These are phyloP conservation scores for Euthynnus affinis DNA, from an alignment of 2,797 vertebrate genomes.

Conservation along the genomic window DNA sequence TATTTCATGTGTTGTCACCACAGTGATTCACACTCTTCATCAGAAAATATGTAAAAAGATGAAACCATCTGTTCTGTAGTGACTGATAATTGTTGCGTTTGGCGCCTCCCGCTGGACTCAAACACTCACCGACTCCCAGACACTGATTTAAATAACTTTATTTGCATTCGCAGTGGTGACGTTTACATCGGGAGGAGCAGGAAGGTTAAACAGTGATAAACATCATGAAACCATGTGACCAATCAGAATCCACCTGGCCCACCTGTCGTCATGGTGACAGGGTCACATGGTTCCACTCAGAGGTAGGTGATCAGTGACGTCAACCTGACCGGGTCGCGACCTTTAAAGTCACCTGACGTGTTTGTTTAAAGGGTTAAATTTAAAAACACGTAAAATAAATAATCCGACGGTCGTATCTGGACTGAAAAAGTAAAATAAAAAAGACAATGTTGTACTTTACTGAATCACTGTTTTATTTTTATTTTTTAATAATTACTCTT, in stretches of 20 bases:
- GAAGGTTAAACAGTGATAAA: not conserved
- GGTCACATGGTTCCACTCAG: slow-evolving; percentile 8
- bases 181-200: slow-evolving; percentile 9
- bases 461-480: no score
- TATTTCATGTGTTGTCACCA: no score
- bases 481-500: no score
- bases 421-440: no score
- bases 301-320: not conserved
- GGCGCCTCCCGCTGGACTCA: no score
- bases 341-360: not conserved
- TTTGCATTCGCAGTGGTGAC: slow-evolving; percentile 7
- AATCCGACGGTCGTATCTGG: no score
- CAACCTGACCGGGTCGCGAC: not conserved
- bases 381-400: no score
- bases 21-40: no score
- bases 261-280: not conserved
- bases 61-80: no score
- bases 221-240: not conserved
- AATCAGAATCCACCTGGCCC: not conserved
- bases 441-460: no score
- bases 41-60: no score
- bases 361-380: slow-evolving; percentile 10
- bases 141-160: slow-evolving; percentile 27
- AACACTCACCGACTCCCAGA: not conserved
- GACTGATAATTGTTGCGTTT: no score